Conservation (phyloP, 2,888 invertebrate genomes). For the Odontothrips loti region DNA sequence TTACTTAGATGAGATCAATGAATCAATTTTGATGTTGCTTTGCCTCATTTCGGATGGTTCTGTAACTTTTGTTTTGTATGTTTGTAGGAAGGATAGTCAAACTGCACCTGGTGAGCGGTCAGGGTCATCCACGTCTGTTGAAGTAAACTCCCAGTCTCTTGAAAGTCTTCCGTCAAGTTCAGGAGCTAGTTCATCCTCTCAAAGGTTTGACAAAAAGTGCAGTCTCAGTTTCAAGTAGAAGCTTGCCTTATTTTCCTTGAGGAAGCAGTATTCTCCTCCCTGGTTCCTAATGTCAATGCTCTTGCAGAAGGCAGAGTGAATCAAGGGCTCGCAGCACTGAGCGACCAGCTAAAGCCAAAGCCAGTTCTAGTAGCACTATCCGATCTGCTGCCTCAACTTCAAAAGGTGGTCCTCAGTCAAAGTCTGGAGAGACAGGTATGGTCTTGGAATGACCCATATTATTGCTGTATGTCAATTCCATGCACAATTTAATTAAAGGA, state of each 20-base stretch:
- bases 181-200: neutral
- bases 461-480: no score
- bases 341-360: neutral
- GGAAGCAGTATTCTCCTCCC: neutral
- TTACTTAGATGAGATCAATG: neutral
- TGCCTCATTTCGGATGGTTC: neutral
- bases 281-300: neutral
- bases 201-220: neutral
- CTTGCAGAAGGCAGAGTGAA: neutral
- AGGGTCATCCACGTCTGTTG: neutral
- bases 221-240: neutral
- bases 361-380: neutral
- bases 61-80: neutral
- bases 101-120: neutral
- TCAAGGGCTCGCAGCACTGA: neutral
- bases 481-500: no score
- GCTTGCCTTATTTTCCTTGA: no score
- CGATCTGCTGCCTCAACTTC: neutral
- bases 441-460: no score
- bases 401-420: neutral
- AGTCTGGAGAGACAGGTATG: neutral
- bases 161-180: neutral
- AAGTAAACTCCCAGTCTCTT: neutral
- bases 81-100: conserved; percentile 46
- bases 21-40: neutral